A percentile compares a stretch with the other conserved stretches of the same genome.
These are phyloP conservation scores for Netelia melanura DNA, from an alignment of 2,888 invertebrate genomes.

Conservation along the genomic window DNA sequence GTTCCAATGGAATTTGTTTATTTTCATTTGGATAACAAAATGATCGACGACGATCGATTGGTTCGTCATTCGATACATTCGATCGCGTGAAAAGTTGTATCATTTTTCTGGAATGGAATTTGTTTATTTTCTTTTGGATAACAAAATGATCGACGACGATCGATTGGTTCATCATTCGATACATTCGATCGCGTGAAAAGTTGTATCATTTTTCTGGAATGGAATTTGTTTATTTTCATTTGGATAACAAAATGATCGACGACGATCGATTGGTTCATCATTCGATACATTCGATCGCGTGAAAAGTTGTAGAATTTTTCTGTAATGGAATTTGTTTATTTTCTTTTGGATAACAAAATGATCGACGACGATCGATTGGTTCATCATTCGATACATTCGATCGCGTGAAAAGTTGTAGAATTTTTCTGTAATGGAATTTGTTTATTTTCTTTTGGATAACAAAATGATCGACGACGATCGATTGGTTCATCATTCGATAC, in stretches of 20 bases:
- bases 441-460: not conserved
- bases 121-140: not conserved
- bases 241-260: not conserved
- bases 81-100: too few relatives aligned
- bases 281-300: conserved; percentile 46
- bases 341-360: not conserved
- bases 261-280: not conserved
- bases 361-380: not conserved
- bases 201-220: too few relatives aligned
- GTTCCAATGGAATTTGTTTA: not conserved
- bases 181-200: too few relatives aligned
- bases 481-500: too few relatives aligned
- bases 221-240: not conserved
- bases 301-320: conserved; percentile 37
- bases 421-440: too few relatives aligned
- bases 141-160: too few relatives aligned
- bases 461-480: too few relatives aligned
- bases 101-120: too few relatives aligned
- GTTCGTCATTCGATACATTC: too few relatives aligned
- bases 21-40: not conserved
- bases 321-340: not conserved
- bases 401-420: conserved; percentile 18
- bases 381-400: conserved; percentile 14
- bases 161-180: too few relatives aligned
- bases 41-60: too few relatives aligned